Evolutionary conservation across 2,888 invertebrate genomes (phyloP).

Genomic region (Metellina segmentata): DNA sequence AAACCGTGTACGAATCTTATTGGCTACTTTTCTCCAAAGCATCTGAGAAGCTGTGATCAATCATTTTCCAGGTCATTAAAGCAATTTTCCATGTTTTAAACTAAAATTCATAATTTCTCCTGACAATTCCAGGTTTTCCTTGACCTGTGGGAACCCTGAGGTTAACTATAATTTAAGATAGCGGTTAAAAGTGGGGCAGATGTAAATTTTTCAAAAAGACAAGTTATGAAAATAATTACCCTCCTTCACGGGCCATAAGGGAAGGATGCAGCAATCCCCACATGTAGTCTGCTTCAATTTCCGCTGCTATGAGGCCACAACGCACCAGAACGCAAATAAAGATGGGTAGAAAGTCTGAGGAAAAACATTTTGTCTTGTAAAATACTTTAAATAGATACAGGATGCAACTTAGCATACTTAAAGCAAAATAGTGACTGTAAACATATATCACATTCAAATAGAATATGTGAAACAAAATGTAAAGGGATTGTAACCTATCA

Average conservation of each 20-base stretch:
- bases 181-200: no score
- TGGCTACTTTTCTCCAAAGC: no score
- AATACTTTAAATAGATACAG: background rate
- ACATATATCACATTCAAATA: background rate
- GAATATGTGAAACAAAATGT: background rate
- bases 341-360: slow-evolving; percentile 90
- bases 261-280: slow-evolving; percentile 95
- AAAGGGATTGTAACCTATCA: background rate
- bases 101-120: no score
- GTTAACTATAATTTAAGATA: background rate
- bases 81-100: no score
- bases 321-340: slow-evolving; percentile 95
- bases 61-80: no score
- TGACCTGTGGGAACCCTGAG: no score
- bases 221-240: slow-evolving; percentile 80
- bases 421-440: background rate
- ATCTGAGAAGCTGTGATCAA: no score
- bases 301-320: slow-evolving; percentile 93
- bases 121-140: no score
- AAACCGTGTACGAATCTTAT: no score
- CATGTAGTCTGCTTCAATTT: slow-evolving; percentile 98
- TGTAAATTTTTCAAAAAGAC: background rate
- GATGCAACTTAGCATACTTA: background rate
- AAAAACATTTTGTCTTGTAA: background rate
- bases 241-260: slow-evolving; percentile 93